Evolutionary conservation across 2,113 vertebrate species (phyloP).

Genomic region (rabbit (Oryctolagus cuniculus)): mOryCun1.1 NC_091440.1:38583001-38583500

Average conservation of each 20-base stretch:
- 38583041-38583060: slow-evolving; percentile 28
- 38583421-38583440: not conserved
- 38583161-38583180: slow-evolving; percentile 36
- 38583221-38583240: not conserved
- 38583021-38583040: not conserved
- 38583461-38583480: not conserved
- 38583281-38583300: not conserved
- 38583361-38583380: not conserved
- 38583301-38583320: not conserved
- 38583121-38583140: not conserved
- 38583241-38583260: not conserved
- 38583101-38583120: not conserved
- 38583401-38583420: not conserved
- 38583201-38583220: not conserved
- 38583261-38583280: slow-evolving; percentile 2
- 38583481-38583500: not conserved
- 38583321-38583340: not conserved
- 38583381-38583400: not conserved
- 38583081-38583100: not conserved
- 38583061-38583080: not conserved
- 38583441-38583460: not conserved
- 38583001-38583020: slow-evolving; percentile 46
- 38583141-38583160: slow-evolving; percentile 12
- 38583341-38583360: not conserved
- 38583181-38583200: slow-evolving; percentile 42